A percentile compares a stretch with the other conserved stretches of the same genome.
phyloP scores from a whole-genome alignment of 2,888 invertebrate species.

The Sinopyrophorus schimmeli region DNA sequence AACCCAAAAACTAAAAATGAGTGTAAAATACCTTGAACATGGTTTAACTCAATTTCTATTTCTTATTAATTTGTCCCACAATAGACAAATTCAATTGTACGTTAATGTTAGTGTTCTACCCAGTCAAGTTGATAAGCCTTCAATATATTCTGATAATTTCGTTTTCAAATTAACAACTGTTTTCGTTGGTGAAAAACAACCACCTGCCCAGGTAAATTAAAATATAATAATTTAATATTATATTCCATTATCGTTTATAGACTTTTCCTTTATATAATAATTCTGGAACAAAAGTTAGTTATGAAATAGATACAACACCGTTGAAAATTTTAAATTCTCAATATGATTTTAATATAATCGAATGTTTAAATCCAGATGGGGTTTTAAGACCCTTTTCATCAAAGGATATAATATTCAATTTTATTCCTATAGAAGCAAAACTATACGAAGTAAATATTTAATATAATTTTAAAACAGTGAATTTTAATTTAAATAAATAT shows the following conservation, averaged over 20 bases:
- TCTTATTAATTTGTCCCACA: conserved; percentile 47
- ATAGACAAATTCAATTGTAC: conserved; percentile 44
- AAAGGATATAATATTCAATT: conserved; percentile 51
- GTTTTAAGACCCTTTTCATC: conserved; percentile 40
- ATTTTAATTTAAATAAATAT: conserved; percentile 3
- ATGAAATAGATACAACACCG: conserved; percentile 41
- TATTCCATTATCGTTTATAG: conserved; percentile 31
- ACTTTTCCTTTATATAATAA: conserved; percentile 54
- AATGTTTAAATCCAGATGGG: conserved; percentile 49
- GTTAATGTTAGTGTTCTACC: conserved; percentile 43
- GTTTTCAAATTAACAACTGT: conserved; percentile 41
- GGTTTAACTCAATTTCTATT: conserved; percentile 49
- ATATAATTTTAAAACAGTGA: not conserved
- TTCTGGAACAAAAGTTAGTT: conserved; percentile 42
- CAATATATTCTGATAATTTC: conserved; percentile 34
- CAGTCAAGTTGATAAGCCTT: conserved; percentile 32
- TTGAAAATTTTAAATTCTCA: conserved; percentile 42
- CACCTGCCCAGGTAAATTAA: conserved; percentile 31
- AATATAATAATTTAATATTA: not conserved
- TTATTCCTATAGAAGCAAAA: conserved; percentile 51
- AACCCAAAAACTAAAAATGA: conserved; percentile 43
- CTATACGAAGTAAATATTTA: conserved; percentile 43
- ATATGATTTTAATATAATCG: conserved; percentile 47
- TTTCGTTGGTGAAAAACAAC: conserved; percentile 47
- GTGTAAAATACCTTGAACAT: conserved; percentile 44